A percentile compares a stretch with the other conserved stretches of the same genome.
phyloP scores from a whole-genome alignment of 2,113 vertebrate genomes.

The Xyrauchen texanus region DNA sequence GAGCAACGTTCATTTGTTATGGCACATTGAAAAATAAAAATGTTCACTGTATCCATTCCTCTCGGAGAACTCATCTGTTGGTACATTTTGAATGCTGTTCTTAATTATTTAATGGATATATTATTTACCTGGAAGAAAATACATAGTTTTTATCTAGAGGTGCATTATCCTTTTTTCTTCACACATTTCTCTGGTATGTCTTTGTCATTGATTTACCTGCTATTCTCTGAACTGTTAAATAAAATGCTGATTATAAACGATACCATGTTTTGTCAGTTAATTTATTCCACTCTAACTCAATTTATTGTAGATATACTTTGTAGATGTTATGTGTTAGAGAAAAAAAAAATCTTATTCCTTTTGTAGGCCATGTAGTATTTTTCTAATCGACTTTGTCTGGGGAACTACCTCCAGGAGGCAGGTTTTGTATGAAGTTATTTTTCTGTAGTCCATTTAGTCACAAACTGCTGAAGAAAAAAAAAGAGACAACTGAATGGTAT shows the following conservation, averaged over 20 bases:
- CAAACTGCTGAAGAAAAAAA: no score
- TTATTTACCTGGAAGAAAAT: conserved; percentile 73
- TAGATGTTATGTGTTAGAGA: no score
- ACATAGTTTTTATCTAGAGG: conserved; percentile 79
- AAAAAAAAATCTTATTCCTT: no score
- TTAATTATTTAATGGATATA: conserved; percentile 89
- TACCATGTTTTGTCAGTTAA: no score
- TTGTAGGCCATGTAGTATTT: no score
- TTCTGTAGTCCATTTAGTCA: no score
- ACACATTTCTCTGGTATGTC: conserved; percentile 55
- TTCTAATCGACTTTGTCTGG: no score
- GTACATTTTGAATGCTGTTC: conserved; percentile 90
- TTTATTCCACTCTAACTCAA: no score
- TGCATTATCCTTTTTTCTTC: conserved; percentile 53
- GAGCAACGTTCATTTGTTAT: conserved; percentile 68
- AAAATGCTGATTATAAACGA: conserved; percentile 64
- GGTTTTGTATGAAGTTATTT: no score
- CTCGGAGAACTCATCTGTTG: conserved; percentile 77
- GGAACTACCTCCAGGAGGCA: no score
- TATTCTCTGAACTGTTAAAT: conserved; percentile 72
- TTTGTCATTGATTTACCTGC: conserved; percentile 62
- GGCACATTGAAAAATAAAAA: conserved; percentile 82
- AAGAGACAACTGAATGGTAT: no score
- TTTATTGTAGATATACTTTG: no score
- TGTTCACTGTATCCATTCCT: conserved; percentile 87